A percentile compares a stretch with the other conserved stretches of the same genome.
These are phyloP conservation scores for Aythya baeri DNA, from an alignment of 2,113 vertebrate genomes.

Conservation along the genomic window DNA sequence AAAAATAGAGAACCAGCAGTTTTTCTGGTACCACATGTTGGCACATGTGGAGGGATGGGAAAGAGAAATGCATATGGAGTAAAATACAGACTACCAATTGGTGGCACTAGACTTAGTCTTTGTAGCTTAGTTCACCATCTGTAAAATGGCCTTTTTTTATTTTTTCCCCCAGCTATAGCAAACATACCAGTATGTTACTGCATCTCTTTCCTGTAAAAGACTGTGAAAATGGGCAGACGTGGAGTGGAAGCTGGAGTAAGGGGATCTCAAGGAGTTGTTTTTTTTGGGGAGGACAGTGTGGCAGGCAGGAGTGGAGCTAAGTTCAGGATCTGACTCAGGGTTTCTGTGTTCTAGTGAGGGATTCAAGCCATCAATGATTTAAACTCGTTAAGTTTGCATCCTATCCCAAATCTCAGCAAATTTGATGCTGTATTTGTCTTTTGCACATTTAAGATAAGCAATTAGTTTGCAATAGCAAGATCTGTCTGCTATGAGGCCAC, in stretches of 20 bases:
- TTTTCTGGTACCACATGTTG: not conserved
- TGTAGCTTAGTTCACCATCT: not conserved
- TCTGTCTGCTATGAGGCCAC: not conserved
- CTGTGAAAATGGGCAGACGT: not conserved
- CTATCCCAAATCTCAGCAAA: not conserved
- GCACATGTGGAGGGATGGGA: not conserved
- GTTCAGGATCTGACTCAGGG: not conserved
- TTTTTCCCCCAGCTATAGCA: not conserved
- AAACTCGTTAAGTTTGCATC: not conserved
- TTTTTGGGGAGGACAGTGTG: not conserved
- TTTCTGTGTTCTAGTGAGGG: not conserved
- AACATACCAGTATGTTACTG: not conserved
- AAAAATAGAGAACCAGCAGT: not conserved
- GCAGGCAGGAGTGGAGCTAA: not conserved
- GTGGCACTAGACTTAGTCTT: not conserved
- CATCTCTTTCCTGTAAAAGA: not conserved
- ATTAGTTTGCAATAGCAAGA: not conserved
- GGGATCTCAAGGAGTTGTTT: not conserved
- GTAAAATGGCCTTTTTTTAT: not conserved
- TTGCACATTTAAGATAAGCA: not conserved
- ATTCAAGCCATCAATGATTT: conserved; percentile 11
- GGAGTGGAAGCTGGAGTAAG: not conserved
- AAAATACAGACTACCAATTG: not conserved
- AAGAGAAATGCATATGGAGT: not conserved
- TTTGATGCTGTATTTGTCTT: not conserved